Base-by-base conservation (phyloP, 2,797 vertebrate genomes). In the Poeciliopsis infans region DNA sequence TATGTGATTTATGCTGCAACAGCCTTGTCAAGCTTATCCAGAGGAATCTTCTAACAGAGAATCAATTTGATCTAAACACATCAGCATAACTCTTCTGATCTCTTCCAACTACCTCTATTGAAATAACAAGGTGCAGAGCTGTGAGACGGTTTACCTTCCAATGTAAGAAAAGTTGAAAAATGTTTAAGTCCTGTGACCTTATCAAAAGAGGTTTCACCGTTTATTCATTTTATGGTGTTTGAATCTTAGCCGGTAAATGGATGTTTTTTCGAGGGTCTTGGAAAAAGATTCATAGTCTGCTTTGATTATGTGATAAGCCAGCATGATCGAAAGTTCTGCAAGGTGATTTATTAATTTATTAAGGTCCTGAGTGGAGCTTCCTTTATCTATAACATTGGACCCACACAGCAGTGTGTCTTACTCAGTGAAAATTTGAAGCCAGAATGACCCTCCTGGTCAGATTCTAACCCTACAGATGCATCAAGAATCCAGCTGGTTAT, bases 61-160 rank as follows among this genome's bases (percentile, higher is more conserved):
- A 66, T 49, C 23, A n/a, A 46, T 49, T 61, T 36, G 45, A n/a
- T 55, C 75, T 68, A 66, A 76, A 68, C 20, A 39, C 31, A 25
- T 13, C 47, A 12, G 11, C 47, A 7, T 73, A 11, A 23, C 5
- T 51, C 47, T 25, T 39, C 20, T 43, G 43, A 45, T 47, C 49
- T 3, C 41, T 13, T 47, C 20, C 31, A 69, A 20, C 15, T 43
- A 45, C 41, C 36, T 68, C 33, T 41, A 36, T 7, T 79, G 28
- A 79, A 41, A 25, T n/a, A 51, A 73, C 33, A 73, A 43, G 71
- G 33, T 53, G 5, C 23, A 53, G 47, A 36, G 47, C 20, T 39
- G 11, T 25, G 11, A 49, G 20, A 8, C 6, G 28, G 18, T 33
- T 68, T 41, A 39, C 64, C 4, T 68, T 68, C 36, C 64, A n/a